These are phyloP conservation scores for Matsumyia berberina DNA, from an alignment of 2,888 invertebrate genomes.

Conservation along the genomic window DNA sequence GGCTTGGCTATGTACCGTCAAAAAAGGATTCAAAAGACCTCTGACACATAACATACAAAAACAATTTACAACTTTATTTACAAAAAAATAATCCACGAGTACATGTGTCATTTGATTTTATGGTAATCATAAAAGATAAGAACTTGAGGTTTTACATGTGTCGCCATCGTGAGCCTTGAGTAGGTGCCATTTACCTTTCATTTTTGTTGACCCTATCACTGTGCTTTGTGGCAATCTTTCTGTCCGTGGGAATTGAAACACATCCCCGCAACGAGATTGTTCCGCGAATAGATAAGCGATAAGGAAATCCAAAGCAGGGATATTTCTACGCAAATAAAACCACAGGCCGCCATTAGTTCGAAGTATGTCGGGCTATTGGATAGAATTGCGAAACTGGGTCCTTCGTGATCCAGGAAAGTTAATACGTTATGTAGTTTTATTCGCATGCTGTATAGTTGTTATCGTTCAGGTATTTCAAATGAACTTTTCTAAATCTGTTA, in stretches of 20 bases:
- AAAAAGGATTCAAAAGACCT: neutral
- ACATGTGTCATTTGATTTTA: constrained; percentile 60
- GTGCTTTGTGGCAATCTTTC: constrained; percentile 7
- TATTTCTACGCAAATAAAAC: constrained; percentile 45
- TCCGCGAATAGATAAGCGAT: constrained; percentile 58
- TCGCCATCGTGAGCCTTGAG: neutral
- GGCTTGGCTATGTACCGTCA: neutral
- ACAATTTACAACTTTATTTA: constrained; percentile 46
- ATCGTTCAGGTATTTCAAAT: constrained; percentile 86
- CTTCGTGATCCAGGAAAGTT: constrained; percentile 85
- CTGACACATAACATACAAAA: neutral
- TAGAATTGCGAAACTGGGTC: constrained; percentile 81
- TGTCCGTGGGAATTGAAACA: constrained; percentile 64
- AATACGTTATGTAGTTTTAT: constrained; percentile 86
- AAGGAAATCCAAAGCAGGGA: constrained; percentile 11
- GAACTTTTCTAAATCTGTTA: neutral
- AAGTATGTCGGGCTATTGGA: constrained; percentile 81
- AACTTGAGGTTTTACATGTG: constrained; percentile 29
- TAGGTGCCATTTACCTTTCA: constrained; percentile 1
- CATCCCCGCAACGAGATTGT: constrained; percentile 70
- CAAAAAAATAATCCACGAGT: constrained; percentile 4
- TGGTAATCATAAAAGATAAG: constrained; percentile 52
- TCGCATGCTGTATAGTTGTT: constrained; percentile 86
- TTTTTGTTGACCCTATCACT: neutral
- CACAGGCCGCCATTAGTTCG: constrained; percentile 22